Evolutionary conservation across 2,113 vertebrate species (phyloP), one percentile per base, ranked within the genome.

Genomic region (Cynocephalus volans): DNA sequence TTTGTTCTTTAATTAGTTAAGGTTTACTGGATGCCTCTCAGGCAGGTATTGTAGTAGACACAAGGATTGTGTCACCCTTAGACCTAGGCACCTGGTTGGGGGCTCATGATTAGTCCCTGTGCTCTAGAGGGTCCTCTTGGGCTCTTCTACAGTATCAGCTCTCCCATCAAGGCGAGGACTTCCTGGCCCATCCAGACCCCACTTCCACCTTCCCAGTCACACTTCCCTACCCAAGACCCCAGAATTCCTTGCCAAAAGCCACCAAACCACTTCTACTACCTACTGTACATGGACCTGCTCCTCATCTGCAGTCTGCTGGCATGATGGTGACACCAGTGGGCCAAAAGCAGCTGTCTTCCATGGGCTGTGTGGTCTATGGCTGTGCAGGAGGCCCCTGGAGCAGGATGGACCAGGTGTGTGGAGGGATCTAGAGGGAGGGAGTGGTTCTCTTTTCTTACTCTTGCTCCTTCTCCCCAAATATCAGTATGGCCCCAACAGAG

Each of bases 321-420:
- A 60, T 0, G 50, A 73, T 9, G 28, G 33, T 8, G 0, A 3
- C 9, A 2, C 15, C 33, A 1, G 10, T 14, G n/a, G 4, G 0
- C 21, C 23, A 33, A 31, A 80, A 7, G 0, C 31, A 26, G 18
- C 41, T 5, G 1, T 65, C 56, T 23, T 11, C 4, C 19, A 8
- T 0, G 4, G 0, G 6, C 28, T 4, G 17, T 18, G 67, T 2
- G 26, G 17, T 21, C 50, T n/a, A 0, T 3, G 17, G 65, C 19
- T n/a, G 6, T 10, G 26, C 4, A 21, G 8, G 11, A 11, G 2
- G 28, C 23, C 4, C n/a, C 21, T 7, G 24, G 13, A 17, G 13
- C 56, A 65, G 23, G 28, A 1, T 23, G 11, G 14, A 41, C 5
- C 36, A 12, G 19, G 64, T 5, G 31, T 10, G 21, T 21, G 54